Evolutionary conservation across 2,113 vertebrate species (phyloP), one percentile per base, ranked within the genome.

Genomic region (Camelus bactrianus): DNA sequence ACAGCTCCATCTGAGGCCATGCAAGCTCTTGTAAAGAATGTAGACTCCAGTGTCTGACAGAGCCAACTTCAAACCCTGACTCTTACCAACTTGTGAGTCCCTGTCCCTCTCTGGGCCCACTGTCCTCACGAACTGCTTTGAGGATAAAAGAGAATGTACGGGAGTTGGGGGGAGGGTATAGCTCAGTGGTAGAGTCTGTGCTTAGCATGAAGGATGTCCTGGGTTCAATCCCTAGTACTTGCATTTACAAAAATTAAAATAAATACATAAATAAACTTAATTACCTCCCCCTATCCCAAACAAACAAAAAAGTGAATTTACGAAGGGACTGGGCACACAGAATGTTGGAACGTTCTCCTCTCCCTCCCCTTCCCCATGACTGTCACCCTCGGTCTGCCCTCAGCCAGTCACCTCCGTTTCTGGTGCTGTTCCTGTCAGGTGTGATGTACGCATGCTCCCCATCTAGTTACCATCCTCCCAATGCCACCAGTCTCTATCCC

Each of bases 1-100:
- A 48, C 22, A 56, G 20, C n/a, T 46, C 69, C 22, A 19, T 72
- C 76, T 46, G n/a, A 77, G 76, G 26, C 73, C 86, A 73, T 6
- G 12, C 26, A 20, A 30, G 22, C 42, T 54, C 87, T 90, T 54
- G 65, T 50, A 72, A 77, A 82, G 58, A 81, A 76, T 42, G 24
- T 48, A 89, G 60, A 58, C 42, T 70, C 7, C 54, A 80, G 46
- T 38, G 28, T 79, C 42, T 54, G 32, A 32, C 50, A 73, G 52
- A 73, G 46, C n/a, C 88, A 89, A 42, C 60, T 79, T 93, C 48
- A 83, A 95, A 84, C 76, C 35, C 80, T 8, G 20, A 64, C 52
- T 85, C 70, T 58, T 35, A n/a, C 19, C 46, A 88, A 69, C 16
- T 60, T 75, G 50, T 19, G 35, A 76, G 62, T 79, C 69, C 42